Conservation (phyloP, 2,888 invertebrate genomes). For the Mimas tiliae region DNA sequence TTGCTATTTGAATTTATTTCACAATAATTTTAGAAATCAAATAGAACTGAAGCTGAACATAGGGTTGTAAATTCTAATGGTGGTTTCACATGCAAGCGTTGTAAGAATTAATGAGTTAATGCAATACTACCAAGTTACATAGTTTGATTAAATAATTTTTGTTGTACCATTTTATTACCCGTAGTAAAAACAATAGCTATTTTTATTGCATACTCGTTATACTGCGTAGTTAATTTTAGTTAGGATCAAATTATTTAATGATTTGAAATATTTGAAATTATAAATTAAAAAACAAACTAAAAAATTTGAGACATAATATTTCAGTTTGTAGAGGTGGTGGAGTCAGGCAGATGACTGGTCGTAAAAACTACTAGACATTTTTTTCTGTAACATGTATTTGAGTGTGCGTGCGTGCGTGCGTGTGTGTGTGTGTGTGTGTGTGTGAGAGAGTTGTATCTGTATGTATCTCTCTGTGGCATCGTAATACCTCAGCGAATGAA, state of each 20-base stretch:
- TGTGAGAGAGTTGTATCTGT: too few species aligned
- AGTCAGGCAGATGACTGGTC: too few species aligned
- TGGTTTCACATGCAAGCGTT: constrained; percentile 20
- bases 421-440: too few species aligned
- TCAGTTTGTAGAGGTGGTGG: too few species aligned
- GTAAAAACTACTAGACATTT: too few species aligned
- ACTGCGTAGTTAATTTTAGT: background rate
- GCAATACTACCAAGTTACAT: constrained; percentile 8
- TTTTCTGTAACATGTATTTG: too few species aligned
- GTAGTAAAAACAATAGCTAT: constrained; percentile 1
- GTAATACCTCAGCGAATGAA: too few species aligned
- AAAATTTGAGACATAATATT: too few species aligned
- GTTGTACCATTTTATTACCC: constrained; percentile 10
- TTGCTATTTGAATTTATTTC: background rate
- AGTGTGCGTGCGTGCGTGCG: too few species aligned
- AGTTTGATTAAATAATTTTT: constrained; percentile 25
- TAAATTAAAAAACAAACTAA: background rate
- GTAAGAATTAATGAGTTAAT: constrained; percentile 24
- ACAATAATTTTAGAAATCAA: constrained; percentile 13
- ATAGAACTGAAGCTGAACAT: constrained; percentile 11
- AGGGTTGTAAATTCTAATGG: constrained; percentile 12
- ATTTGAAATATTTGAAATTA: background rate
- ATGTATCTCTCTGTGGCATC: too few species aligned
- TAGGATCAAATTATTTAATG: background rate
- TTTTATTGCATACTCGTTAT: constrained; percentile 10